Base-by-base conservation (phyloP, 1,140 invertebrate species). In the Carcinoscorpius rotundicauda region DNA sequence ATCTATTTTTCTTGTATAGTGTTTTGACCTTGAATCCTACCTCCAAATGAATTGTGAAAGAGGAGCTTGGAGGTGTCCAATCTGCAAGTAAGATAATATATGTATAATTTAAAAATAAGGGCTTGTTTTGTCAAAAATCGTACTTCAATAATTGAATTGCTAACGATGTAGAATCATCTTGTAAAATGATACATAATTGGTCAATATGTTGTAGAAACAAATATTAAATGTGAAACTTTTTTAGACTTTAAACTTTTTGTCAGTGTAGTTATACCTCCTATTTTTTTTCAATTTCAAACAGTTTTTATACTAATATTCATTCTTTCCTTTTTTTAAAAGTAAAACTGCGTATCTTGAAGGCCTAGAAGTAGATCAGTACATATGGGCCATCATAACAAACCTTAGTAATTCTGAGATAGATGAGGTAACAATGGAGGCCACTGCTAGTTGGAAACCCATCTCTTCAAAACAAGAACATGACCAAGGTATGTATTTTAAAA, bases 21-120 rank as follows among this genome's bases (percentile, higher is more conserved):
- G 92, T 79, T 97, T 97, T 79, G 93, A 97, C 79, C 83, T 97
- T 69, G 92, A 97, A 77, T 93, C 91, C 6, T 97, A 96, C 81
- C 82, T 97, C 72, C 91, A 96, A 78, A 79, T 96, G 66, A 96
- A 97, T 77, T 92, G 91, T 77, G 93, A 97, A 76, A 81, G 92
- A 73, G 91, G 91, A 4, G 85, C 88, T n/a, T 97, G 93, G 93
- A 83, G 91, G 76, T 97, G 93, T 85, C 93, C 93, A 69, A 90
- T 96, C 70, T 97, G 93, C 90, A 93, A 90, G 91, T 93, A 83
- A 87, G 87, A 72, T 82, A 48, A 9, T 63, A n/a, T 6, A 8
- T 55, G 29, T 29, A 29, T 29, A 29, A 29, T 29, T 29, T 29
- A 29, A 29, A 0, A 29, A 29, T 29, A 29, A 29, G 29, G 29